Conservation (phyloP, 1,140 invertebrate species). For the Antheraea mylitta region DNA sequence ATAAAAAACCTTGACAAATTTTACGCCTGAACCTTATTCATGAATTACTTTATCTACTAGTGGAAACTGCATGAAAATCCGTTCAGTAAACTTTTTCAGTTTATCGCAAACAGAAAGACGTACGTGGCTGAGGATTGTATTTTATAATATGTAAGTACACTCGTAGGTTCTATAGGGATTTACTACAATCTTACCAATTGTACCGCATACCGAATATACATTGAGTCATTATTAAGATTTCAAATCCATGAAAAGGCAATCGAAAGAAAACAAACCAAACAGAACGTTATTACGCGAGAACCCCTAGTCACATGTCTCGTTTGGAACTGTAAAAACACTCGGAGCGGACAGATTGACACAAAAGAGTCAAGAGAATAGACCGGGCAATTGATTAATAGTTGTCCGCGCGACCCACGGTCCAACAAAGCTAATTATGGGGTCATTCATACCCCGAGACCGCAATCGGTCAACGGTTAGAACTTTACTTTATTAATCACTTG, state of each 20-base stretch:
- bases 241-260: background rate
- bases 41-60: too few species aligned
- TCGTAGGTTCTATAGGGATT: too few species aligned
- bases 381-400: constrained; percentile 14
- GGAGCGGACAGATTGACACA: constrained; percentile 7
- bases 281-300: background rate
- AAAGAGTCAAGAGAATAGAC: constrained; percentile 4
- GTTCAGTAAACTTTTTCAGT: too few species aligned
- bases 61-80: too few species aligned
- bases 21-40: too few species aligned
- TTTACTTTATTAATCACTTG: constrained; percentile 12
- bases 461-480: constrained; percentile 11
- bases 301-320: background rate
- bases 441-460: constrained; percentile 12
- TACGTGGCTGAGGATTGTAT: too few species aligned
- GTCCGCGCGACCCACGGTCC: constrained; percentile 1
- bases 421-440: constrained; percentile 15
- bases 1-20: too few species aligned
- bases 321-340: constrained; percentile 6
- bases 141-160: too few species aligned
- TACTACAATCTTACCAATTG: too few species aligned
- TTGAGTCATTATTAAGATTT: too few species aligned
- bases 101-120: too few species aligned
- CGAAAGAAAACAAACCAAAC: background rate
- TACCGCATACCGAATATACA: too few species aligned